These are phyloP conservation scores for Nansenia antarctica DNA, from an alignment of 2,113 vertebrate species.

Conservation along the genomic window DNA sequence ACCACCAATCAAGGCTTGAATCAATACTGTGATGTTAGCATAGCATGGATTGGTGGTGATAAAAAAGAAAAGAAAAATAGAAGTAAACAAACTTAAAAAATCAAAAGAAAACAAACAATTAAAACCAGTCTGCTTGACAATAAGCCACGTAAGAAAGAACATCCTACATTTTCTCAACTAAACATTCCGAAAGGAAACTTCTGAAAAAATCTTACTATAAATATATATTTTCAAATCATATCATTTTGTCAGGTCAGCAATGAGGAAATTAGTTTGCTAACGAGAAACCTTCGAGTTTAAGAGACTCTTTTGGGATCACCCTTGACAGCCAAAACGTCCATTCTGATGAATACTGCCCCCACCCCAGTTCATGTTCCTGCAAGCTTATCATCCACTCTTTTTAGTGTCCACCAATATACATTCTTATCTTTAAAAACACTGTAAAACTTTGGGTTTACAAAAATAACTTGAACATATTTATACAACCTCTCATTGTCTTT, in stretches of 20 bases:
- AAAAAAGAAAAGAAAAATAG: constrained; percentile 22
- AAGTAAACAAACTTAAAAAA: constrained; percentile 37
- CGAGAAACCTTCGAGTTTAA: constrained; percentile 41
- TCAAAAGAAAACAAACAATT: constrained; percentile 34
- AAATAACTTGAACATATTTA: constrained; percentile 76
- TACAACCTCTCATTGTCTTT: constrained; percentile 54
- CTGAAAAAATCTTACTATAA: constrained; percentile 68
- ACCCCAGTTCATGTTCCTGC: constrained; percentile 31
- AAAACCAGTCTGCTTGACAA: constrained; percentile 62
- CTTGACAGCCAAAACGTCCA: constrained; percentile 33
- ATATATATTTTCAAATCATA: constrained; percentile 72
- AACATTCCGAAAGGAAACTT: constrained; percentile 65
- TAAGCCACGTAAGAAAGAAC: constrained; percentile 67
- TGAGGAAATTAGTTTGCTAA: constrained; percentile 64
- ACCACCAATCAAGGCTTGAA: not conserved
- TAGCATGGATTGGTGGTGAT: constrained; percentile 36
- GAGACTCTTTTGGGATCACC: constrained; percentile 48
- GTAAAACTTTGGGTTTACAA: constrained; percentile 76
- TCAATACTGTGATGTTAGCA: constrained; percentile 17
- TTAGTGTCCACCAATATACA: constrained; percentile 63
- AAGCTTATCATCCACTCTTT: constrained; percentile 24
- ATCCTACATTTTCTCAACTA: constrained; percentile 65
- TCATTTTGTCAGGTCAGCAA: constrained; percentile 55
- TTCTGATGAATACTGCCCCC: constrained; percentile 44
- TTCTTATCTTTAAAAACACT: constrained; percentile 76